Conservation (phyloP, 2,797 vertebrate genomes). For the Chrysocyon brachyurus region DNA sequence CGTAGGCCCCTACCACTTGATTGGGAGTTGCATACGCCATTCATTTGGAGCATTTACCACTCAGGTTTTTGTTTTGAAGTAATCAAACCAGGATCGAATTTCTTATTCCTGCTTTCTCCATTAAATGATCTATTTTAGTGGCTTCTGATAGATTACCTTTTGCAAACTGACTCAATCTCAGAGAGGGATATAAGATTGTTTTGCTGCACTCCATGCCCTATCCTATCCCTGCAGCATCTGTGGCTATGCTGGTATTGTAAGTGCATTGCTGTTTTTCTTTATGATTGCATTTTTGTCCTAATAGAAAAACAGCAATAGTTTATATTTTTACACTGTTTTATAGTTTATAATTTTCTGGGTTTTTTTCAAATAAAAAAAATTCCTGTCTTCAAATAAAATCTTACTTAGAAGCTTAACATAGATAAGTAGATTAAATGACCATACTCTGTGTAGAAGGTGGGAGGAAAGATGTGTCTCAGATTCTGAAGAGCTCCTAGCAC, state of each 20-base stretch:
- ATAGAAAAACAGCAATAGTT: not conserved
- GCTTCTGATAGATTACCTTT: not conserved
- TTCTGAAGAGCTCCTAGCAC: not conserved
- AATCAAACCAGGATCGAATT: not conserved
- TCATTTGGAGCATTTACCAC: not conserved
- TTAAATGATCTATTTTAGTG: not conserved
- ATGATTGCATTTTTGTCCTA: not conserved
- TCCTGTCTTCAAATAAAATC: not conserved
- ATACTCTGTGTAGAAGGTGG: not conserved
- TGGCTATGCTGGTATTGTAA: not conserved
- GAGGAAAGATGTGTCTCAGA: not conserved
- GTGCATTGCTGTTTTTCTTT: not conserved
- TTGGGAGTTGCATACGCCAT: not conserved
- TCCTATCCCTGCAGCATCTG: not conserved
- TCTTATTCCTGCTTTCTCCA: slow-evolving; percentile 16
- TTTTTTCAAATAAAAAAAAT: not conserved
- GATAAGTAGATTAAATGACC: not conserved
- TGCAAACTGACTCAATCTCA: not conserved
- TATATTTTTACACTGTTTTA: not conserved
- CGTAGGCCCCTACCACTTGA: not conserved
- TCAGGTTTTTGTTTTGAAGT: slow-evolving; percentile 45
- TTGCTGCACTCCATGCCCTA: not conserved
- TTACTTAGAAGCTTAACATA: slow-evolving; percentile 1
- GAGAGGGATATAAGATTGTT: not conserved
- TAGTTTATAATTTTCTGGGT: not conserved